phyloP scores from a whole-genome alignment of 2,888 invertebrate genomes.

The Callinectes sapidus region DNA sequence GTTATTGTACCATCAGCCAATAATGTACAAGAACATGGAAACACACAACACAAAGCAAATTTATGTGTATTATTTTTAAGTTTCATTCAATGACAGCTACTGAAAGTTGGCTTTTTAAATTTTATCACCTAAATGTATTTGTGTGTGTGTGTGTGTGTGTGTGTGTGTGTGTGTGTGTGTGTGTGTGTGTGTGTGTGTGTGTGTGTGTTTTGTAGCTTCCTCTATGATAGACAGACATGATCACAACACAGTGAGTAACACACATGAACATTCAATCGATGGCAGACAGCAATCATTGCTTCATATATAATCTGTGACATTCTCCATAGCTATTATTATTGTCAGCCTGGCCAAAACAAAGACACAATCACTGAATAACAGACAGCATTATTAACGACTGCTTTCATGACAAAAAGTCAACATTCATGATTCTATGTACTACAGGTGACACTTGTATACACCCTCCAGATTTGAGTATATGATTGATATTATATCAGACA shows the following conservation, averaged over 20 bases:
- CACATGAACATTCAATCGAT: no score
- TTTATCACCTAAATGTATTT: neutral
- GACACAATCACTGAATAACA: neutral
- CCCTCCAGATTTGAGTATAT: no score
- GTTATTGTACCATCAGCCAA: neutral
- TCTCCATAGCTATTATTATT: no score
- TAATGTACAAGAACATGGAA: neutral
- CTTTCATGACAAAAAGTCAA: neutral
- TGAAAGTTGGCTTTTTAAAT: neutral
- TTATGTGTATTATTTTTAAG: neutral
- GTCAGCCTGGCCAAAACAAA: no score
- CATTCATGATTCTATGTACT: neutral
- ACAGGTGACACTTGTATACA: neutral
- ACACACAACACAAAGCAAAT: neutral
- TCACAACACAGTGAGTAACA: no score
- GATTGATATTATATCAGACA: neutral
- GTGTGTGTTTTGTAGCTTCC: neutral
- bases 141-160: neutral
- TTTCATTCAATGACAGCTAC: neutral
- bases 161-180: constrained; percentile 28
- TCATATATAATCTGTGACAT: no score
- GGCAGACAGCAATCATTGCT: no score
- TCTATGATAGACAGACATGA: neutral
- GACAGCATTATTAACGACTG: neutral
- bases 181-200: neutral